Base-by-base conservation (phyloP, 2,888 invertebrate genomes). In the Eristalinus sepulchralis region DNA sequence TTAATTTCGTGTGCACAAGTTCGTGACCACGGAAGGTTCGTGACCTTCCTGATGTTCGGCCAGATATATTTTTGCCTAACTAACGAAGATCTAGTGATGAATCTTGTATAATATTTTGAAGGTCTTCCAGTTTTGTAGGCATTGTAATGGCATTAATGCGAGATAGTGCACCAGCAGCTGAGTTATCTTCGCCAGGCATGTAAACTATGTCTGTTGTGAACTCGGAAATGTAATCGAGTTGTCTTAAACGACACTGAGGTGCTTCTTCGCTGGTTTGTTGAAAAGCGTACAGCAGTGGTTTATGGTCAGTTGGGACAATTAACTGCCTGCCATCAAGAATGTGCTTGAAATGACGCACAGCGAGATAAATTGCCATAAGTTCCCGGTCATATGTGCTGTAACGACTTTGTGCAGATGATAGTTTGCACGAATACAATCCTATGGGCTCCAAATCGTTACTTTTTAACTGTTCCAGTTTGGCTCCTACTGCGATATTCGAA, bases 401-500 rank as follows among this genome's bases (percentile, higher is more conserved):
- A 2, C 62, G 71, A 47, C 47, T 62, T 62, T 62, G 62, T 6
- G 47, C 62, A 22, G 24, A 3, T n/a, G 47, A 47, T 8, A 72
- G 13, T 47, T 72, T 72, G 60, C 62, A 60, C 1, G 62, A 72
- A 31, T 62, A 72, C 10, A 72, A 20, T 17, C 62, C 71, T 4
- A 62, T 62, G 9, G 60, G 31, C 27, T 72, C 27, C 24, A 27
- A 47, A 24, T 33, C 13, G 33, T 31, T 53, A 31, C 64, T 57
- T 24, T 10, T 31, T n/a, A 62, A 11, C 34, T 77, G 70, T 31
- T 70, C 36, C 11, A 78, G 20, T 11, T 62, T 64, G 13, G 79
- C 79, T 13, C 71, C 71, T 11, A 72, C 59, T 17, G 71, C 63
- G 4, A 31, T 31, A 53, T 79, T 59, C 2, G 71, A 71, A 1